Evolutionary conservation across 2,113 vertebrate genomes (phyloP).

Genomic region (Herpetotheres cachinnans): DNA sequence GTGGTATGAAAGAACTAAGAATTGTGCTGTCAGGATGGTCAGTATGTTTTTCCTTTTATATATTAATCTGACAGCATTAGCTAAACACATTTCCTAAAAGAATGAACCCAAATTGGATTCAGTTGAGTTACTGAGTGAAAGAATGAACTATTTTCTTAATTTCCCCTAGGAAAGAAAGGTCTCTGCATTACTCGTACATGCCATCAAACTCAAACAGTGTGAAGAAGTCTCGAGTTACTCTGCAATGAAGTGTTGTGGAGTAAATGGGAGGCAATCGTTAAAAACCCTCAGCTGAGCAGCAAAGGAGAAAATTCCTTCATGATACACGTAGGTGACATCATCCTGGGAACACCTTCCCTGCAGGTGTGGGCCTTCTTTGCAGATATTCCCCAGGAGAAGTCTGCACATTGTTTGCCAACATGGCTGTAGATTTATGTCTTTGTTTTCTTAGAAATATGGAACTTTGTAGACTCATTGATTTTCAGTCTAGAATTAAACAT

Average conservation of each 20-base stretch:
- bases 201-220: slow-evolving; percentile 10
- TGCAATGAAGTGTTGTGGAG: neutral
- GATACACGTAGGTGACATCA: neutral
- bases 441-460: neutral
- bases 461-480: neutral
- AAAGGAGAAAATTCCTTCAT: neutral
- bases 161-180: slow-evolving; percentile 38
- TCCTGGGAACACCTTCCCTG: neutral
- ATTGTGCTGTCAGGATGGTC: neutral
- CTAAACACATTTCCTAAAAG: slow-evolving; percentile 7
- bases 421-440: neutral
- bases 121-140: neutral
- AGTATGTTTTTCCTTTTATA: neutral
- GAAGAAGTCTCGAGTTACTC: neutral
- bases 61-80: slow-evolving; percentile 13
- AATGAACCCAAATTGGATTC: slow-evolving; percentile 19
- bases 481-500: neutral
- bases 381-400: neutral
- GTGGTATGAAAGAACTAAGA: neutral
- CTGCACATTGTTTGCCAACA: neutral
- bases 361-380: neutral
- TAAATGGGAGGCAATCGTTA: neutral
- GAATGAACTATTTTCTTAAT: slow-evolving; percentile 50
- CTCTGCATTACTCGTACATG: neutral
- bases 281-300: neutral